Conservation (phyloP, 1,140 invertebrate species). For the Argopecten irradians region DNA sequence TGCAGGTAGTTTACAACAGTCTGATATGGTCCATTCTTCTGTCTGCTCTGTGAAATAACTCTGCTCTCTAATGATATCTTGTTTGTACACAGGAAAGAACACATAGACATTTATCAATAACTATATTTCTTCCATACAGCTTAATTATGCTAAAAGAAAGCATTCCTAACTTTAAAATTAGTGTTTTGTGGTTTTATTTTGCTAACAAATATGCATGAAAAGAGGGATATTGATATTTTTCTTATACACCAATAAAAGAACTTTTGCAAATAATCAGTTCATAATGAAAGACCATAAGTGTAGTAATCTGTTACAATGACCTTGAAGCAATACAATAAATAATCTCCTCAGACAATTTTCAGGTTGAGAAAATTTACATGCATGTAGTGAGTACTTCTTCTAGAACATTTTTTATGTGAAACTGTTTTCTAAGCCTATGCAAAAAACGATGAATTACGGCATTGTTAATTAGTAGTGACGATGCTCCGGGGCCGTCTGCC, state of each 20-base stretch:
- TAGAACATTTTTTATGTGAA: neutral
- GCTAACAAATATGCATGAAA: too few relatives aligned
- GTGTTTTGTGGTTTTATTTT: too few relatives aligned
- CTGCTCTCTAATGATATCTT: neutral
- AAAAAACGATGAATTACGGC: conserved; percentile 2
- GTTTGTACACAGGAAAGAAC: too few relatives aligned
- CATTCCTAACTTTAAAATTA: too few relatives aligned
- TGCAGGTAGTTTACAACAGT: neutral
- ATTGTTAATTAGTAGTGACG: conserved; percentile 1
- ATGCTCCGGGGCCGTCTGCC: conserved; percentile 2
- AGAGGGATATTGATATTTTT: too few relatives aligned
- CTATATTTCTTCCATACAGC: too few relatives aligned
- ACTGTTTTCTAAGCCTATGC: neutral
- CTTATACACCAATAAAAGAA: neutral
- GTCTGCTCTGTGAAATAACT: neutral
- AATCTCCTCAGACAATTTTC: neutral
- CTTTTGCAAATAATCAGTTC: neutral
- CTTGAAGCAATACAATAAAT: neutral
- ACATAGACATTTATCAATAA: too few relatives aligned
- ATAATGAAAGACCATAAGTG: neutral
- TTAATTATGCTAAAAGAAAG: too few relatives aligned
- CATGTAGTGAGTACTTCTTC: neutral
- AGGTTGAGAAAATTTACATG: neutral
- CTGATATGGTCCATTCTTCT: neutral
- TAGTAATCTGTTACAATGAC: neutral